Percentiles rank a stretch among this genome's conserved stretches.
phyloP scores from a whole-genome alignment of 2,888 invertebrate genomes.

The Oscheius onirici region DNA sequence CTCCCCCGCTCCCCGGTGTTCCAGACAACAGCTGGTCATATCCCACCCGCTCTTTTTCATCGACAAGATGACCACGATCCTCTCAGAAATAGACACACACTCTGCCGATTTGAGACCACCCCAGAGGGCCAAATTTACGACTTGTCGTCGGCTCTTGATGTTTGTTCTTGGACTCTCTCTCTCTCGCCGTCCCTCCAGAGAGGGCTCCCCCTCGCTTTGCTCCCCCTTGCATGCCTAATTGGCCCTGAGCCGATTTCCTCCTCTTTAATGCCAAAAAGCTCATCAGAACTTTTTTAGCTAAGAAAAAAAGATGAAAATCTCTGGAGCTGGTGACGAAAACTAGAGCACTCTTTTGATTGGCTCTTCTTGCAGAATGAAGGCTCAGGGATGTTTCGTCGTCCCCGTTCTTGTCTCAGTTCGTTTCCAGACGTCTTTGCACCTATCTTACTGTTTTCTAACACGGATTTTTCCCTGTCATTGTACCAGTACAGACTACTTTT shows the following conservation, averaged over 20 bases:
- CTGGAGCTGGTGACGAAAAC: neutral
- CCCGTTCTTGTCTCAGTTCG: neutral
- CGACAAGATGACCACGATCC: neutral
- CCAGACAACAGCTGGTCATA: no score
- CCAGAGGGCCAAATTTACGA: slow-evolving; percentile 7
- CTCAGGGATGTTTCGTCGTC: no score
- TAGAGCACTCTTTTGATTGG: neutral
- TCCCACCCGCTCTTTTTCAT: neutral
- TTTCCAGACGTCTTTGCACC: neutral
- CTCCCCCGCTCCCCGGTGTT: no score
- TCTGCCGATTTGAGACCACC: neutral
- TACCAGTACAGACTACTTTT: neutral
- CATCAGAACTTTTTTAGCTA: no score
- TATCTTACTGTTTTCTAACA: neutral
- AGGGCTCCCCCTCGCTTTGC: neutral
- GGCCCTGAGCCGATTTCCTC: slow-evolving; percentile 5
- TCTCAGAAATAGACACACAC: neutral
- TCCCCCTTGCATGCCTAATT: slow-evolving; percentile 21
- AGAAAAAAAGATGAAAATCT: no score
- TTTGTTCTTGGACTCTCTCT: slow-evolving; percentile 10
- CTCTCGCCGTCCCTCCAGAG: neutral
- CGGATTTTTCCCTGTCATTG: neutral
- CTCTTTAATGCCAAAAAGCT: neutral
- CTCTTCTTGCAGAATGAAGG: neutral
- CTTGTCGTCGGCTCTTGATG: slow-evolving; percentile 2